Evolutionary conservation across 2,113 vertebrate species (phyloP).

Genomic region (Phoxinus phoxinus): DNA sequence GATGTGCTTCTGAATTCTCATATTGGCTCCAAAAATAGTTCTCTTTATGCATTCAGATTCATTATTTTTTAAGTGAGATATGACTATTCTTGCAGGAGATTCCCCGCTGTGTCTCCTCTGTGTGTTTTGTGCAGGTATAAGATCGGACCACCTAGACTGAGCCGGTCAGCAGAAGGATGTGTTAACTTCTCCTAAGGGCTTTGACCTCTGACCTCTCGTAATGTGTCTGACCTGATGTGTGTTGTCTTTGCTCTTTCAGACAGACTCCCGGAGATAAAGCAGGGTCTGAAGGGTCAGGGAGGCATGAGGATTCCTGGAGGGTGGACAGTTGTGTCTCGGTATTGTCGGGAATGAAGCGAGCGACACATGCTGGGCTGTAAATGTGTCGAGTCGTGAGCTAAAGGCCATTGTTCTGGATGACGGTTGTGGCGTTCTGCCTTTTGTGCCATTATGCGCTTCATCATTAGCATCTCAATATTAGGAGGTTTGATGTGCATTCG

Average conservation of each 20-base stretch:
- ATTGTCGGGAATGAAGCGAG: constrained; percentile 72
- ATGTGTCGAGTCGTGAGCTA: constrained; percentile 76
- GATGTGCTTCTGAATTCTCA: too few relatives aligned
- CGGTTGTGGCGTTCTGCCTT: constrained; percentile 64
- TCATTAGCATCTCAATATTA: constrained; percentile 85
- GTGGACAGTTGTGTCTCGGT: constrained; percentile 70
- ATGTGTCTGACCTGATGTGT: constrained; percentile 58
- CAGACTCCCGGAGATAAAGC: constrained; percentile 50
- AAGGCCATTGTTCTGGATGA: constrained; percentile 72
- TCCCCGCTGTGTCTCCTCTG: background rate
- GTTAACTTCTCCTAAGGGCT: constrained; percentile 65
- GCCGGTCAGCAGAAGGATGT: constrained; percentile 62
- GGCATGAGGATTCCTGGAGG: constrained; percentile 52
- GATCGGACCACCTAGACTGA: constrained; percentile 61
- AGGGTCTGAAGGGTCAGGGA: constrained; percentile 58
- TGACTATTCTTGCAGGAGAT: background rate
- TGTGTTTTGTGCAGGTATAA: background rate
- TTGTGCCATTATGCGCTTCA: constrained; percentile 77
- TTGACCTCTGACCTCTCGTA: constrained; percentile 70
- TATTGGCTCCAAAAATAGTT: too few relatives aligned
- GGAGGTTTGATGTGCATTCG: constrained; percentile 64
- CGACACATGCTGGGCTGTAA: constrained; percentile 83
- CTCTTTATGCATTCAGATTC: too few relatives aligned
- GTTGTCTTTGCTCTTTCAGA: constrained; percentile 63
- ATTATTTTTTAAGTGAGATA: too few relatives aligned